Evolutionary conservation across 1,140 invertebrate species (phyloP), one percentile per base, ranked within the genome.

Genomic region (Macrobrachium rosenbergii): DNA sequence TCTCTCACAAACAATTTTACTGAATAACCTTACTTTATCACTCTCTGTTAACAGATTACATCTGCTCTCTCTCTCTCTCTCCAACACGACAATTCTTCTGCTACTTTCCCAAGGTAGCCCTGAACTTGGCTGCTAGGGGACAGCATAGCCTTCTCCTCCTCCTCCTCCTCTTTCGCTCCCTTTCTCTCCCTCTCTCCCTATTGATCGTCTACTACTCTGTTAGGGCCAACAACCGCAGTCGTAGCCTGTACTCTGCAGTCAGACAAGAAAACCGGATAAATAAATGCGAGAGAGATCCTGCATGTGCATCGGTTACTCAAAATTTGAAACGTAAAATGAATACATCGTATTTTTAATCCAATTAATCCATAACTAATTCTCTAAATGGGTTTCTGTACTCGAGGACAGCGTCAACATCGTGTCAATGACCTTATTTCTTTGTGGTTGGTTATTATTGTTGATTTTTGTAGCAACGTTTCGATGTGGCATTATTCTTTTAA

Each of bases 161-260:
- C 59, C 37, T 62, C 59, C 52, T 37, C 43, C 75, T 77, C 75
- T 77, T 37, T 77, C 75, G 21, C 21, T 52, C 43, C 59, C 43
- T 52, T 43, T 58, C 75, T 77, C 75, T 77, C 75, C 52, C 75
- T 77, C 75, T 77, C 75, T 77, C 75, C 59, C 75, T 77, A 45
- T 77, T 58, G 52, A 37, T 75, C 72, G 43, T 19, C 78, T 21
- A 58, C 28, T 79, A 19, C 58, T n/a, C n/a, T 62, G 52, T 28
- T 45, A 63, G 16, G 52, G 23, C 52, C 52, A 52, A 52, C 52
- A 52, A 52, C 52, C 52, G 52, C 52, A 52, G 8, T 52, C 52
- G 52, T 52, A 52, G 12, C 52, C 52, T 12, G 52, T 52, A 52
- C 52, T 52, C 52, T 72, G 63, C n/a, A 6, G 81, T 23, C 21